phyloP scores from a whole-genome alignment of 2,113 vertebrate species.

The Electrona antarctica region DNA sequence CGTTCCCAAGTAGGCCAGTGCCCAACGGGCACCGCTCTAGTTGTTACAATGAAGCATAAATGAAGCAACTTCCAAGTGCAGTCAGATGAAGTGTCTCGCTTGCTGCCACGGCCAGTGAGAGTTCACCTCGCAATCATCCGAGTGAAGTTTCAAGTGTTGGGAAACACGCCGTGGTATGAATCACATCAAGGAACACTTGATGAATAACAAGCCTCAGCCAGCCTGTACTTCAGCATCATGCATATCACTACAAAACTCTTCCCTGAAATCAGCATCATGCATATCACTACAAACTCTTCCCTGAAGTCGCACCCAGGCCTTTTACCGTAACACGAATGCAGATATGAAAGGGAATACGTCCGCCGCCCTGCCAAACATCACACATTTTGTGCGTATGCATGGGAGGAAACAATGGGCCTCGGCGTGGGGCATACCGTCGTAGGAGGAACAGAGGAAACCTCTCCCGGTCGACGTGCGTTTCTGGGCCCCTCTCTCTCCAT shows the following conservation, averaged over 20 bases:
- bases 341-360: constrained; percentile 47
- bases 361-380: constrained; percentile 57
- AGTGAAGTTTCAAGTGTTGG: constrained; percentile 2
- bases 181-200: constrained; percentile 8
- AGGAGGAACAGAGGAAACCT: constrained; percentile 30
- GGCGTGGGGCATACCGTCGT: constrained; percentile 19
- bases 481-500: constrained; percentile 15
- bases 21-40: too few species aligned
- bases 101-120: background rate
- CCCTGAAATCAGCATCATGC: background rate
- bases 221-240: constrained; percentile 11
- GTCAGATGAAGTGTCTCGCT: constrained; percentile 5
- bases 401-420: constrained; percentile 32
- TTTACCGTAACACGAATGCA: constrained; percentile 33
- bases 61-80: background rate
- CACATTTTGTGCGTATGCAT: constrained; percentile 33
- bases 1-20: too few species aligned
- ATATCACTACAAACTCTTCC: constrained; percentile 6
- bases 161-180: background rate
- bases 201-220: too few species aligned
- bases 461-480: constrained; percentile 2
- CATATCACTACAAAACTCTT: constrained; percentile 8
- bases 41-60: too few species aligned
- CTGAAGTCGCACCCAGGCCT: background rate
- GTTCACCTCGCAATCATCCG: constrained; percentile 3